These are phyloP conservation scores for Mythimna impura DNA, from an alignment of 2,888 invertebrate genomes.

Conservation along the genomic window DNA sequence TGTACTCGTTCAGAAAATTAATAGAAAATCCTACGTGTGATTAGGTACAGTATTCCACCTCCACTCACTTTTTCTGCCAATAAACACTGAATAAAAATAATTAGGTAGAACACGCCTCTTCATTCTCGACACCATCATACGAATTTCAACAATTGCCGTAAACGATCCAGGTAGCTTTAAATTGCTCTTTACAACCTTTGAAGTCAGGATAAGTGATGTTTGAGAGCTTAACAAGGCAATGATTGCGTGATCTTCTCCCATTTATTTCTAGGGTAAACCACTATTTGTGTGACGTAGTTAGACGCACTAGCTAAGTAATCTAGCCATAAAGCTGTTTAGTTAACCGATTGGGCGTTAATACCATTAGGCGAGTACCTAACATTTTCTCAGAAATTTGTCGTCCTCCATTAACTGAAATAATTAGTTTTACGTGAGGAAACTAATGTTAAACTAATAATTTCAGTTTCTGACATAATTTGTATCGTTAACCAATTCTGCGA, in stretches of 20 bases:
- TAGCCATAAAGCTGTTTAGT: conserved; percentile 15
- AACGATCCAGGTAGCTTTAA: neutral
- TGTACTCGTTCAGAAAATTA: neutral
- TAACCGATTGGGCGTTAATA: conserved; percentile 13
- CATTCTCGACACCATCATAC: conserved; percentile 8
- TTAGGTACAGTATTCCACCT: neutral
- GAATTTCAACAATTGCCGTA: conserved; percentile 6
- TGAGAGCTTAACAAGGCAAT: conserved; percentile 2
- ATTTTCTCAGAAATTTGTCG: neutral
- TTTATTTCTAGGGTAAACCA: conserved; percentile 37
- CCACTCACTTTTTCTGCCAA: neutral
- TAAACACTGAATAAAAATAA: neutral
- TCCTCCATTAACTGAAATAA: neutral
- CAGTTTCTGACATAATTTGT: neutral
- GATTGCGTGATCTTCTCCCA: conserved; percentile 18
- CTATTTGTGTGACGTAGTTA: conserved; percentile 16
- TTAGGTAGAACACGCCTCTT: neutral
- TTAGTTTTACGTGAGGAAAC: neutral
- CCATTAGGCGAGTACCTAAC: neutral
- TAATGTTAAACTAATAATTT: no score
- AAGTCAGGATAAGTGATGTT: conserved; percentile 22
- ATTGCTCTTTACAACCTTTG: conserved; percentile 23
- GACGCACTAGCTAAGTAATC: conserved; percentile 17
- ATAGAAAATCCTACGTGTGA: no score
- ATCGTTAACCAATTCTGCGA: neutral